Evolutionary conservation across 23 tunicate genomes (phyloP), one percentile per base, ranked within the genome.

Genomic region (Styela plicata): DNA sequence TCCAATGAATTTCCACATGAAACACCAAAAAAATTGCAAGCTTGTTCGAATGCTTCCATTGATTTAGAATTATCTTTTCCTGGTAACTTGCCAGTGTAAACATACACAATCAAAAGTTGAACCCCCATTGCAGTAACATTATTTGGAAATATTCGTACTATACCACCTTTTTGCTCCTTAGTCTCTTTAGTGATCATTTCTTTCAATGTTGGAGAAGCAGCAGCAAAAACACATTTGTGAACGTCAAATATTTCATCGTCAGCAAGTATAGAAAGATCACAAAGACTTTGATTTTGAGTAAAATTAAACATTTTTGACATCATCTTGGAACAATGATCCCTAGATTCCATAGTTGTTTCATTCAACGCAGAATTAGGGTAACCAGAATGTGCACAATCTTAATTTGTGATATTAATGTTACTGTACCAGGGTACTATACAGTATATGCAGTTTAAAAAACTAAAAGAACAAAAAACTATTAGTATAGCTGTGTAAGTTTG

Each of bases 151-250:
- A 71, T 16, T 28, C 16, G 18, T 34, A 34, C 32, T 3, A 3
- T 30, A 5, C 30, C 29, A 27, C 70, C 70, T 19, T 71, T 27
- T n/a, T 32, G 36, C 29, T 71, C 36, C 16, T 31, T 18, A 31
- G 3, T 28, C 5, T 33, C 32, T 71, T 29, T 33, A 20, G 29
- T 5, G 0, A 91, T 75, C 28, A 86, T n/a, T 57, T 86, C 26
- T 52, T 86, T 80, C 22, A 91, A 81, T 63, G 82, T 91, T 13
- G 87, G 87, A 64, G 87, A 81, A 34, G 97, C 77, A 61, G 97
- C 97, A 29, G 90, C 97, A 26, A 91, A 35, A 10, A 91, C 83
- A 77, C 89, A 91, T 31, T 82, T 64, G 36, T 91, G 97, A 7
- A 86, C 83, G 31, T 82, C 44, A 73, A 91, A 91, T 16, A 67